Conservation (phyloP, 2,888 invertebrate species). For the Bruchidius siliquastri region DNA sequence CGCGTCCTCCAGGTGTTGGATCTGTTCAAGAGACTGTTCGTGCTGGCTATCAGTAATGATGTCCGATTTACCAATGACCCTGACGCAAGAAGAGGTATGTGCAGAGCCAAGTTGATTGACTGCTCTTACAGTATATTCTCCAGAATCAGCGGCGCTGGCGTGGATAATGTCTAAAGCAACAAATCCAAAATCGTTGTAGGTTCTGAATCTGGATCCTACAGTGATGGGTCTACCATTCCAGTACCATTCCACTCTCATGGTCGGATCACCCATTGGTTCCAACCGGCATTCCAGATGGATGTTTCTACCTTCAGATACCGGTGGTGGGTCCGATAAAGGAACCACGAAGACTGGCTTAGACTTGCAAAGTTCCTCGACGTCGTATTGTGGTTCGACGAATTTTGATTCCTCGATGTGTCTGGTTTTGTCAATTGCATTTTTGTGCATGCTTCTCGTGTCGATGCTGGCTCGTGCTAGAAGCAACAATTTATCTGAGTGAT, state of each 20-base stretch:
- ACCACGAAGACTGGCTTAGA: conserved; percentile 93
- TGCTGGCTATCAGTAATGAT: conserved; percentile 86
- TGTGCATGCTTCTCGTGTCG: conserved; percentile 88
- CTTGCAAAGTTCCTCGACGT: conserved; percentile 88
- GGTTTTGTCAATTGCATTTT: conserved; percentile 80
- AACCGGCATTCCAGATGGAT: conserved; percentile 87
- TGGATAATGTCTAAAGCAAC: conserved; percentile 94
- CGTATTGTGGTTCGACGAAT: conserved; percentile 82
- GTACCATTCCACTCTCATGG: conserved; percentile 94
- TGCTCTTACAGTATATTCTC: conserved; percentile 91
- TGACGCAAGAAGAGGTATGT: conserved; percentile 85
- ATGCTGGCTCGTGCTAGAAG: conserved; percentile 77
- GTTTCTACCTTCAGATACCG: conserved; percentile 81
- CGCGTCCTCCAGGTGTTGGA: conserved; percentile 81
- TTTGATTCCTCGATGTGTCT: conserved; percentile 79
- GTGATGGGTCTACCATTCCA: conserved; percentile 87
- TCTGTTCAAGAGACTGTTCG: conserved; percentile 87
- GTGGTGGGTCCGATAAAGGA: conserved; percentile 81
- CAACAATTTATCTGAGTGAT: too few relatives aligned
- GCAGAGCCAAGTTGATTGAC: conserved; percentile 91
- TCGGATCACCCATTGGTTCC: conserved; percentile 94
- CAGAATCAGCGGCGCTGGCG: conserved; percentile 88
- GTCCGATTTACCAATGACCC: conserved; percentile 76
- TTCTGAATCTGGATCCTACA: conserved; percentile 87
- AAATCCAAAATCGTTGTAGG: conserved; percentile 95